Conservation (phyloP, 2,797 vertebrate species). For the Ceryle rudis region DNA sequence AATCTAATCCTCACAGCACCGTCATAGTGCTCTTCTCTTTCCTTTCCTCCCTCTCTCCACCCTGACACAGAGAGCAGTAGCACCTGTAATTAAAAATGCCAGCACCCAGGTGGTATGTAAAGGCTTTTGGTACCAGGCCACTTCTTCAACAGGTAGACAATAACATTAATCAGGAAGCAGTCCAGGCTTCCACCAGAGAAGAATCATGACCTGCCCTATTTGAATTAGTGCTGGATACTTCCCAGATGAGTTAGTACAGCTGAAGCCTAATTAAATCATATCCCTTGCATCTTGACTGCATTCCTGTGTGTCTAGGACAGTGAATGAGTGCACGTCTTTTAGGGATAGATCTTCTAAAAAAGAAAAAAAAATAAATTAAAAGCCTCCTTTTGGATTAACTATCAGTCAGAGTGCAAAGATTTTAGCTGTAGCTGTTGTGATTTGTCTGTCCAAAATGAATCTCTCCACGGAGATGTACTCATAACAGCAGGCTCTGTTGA, state of each 20-base stretch:
- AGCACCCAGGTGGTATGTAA: neutral
- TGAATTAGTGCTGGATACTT: slow-evolving; percentile 11
- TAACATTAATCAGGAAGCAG: neutral
- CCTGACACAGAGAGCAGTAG: neutral
- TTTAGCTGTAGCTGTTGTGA: neutral
- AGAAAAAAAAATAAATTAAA: neutral
- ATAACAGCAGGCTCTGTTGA: neutral
- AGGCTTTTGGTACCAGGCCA: neutral
- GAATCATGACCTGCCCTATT: neutral
- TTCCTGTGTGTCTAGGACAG: neutral
- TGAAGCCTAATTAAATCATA: slow-evolving; percentile 42
- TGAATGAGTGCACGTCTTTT: neutral
- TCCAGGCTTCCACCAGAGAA: neutral
- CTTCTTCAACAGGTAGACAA: slow-evolving; percentile 11
- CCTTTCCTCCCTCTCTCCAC: neutral
- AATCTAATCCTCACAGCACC: neutral
- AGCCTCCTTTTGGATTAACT: neutral
- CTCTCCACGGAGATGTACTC: neutral
- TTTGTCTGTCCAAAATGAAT: neutral
- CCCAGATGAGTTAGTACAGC: neutral
- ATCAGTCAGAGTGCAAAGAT: neutral
- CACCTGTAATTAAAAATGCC: neutral
- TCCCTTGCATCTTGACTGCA: neutral
- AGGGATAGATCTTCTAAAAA: neutral
- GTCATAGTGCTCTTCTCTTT: neutral